Conservation (phyloP, 2,888 invertebrate genomes). For the Anodontia alba region DNA sequence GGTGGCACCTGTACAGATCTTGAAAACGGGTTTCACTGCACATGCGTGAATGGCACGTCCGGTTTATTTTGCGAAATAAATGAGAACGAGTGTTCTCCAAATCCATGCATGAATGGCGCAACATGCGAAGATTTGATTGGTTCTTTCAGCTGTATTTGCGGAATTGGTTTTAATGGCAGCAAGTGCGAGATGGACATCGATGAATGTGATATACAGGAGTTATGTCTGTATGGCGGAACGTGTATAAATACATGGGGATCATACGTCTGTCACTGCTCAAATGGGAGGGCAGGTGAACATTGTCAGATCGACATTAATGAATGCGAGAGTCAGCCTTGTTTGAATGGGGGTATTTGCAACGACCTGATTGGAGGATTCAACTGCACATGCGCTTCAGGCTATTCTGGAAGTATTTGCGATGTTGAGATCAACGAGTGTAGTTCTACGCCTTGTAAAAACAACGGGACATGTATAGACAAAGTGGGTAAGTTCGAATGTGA, state of each 20-base stretch:
- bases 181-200: slow-evolving; percentile 42
- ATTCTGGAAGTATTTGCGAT: slow-evolving; percentile 58
- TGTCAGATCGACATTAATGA: slow-evolving; percentile 62
- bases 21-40: slow-evolving; percentile 31
- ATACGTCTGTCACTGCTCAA: slow-evolving; percentile 30
- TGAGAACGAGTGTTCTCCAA: slow-evolving; percentile 48
- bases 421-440: slow-evolving; percentile 63
- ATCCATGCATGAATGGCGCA: slow-evolving; percentile 31
- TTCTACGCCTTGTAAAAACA: slow-evolving; percentile 56
- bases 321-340: slow-evolving; percentile 57
- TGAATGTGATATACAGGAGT: slow-evolving; percentile 35
- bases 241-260: slow-evolving; percentile 47
- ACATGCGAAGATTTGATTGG: slow-evolving; percentile 43
- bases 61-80: slow-evolving; percentile 47
- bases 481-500: slow-evolving; percentile 58
- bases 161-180: slow-evolving; percentile 32
- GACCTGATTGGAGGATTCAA: slow-evolving; percentile 47
- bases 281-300: slow-evolving; percentile 28
- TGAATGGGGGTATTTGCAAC: slow-evolving; percentile 56
- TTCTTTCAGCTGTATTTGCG: slow-evolving; percentile 40
- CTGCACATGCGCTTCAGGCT: slow-evolving; percentile 61
- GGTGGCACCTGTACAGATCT: slow-evolving; percentile 34
- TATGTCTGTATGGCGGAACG: slow-evolving; percentile 37
- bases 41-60: slow-evolving; percentile 27
- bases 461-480: slow-evolving; percentile 59